Percentiles rank a stretch among this genome's conserved stretches.
These are phyloP conservation scores for Podabrus alpinus DNA, from an alignment of 2,888 invertebrate genomes.

Conservation along the genomic window DNA sequence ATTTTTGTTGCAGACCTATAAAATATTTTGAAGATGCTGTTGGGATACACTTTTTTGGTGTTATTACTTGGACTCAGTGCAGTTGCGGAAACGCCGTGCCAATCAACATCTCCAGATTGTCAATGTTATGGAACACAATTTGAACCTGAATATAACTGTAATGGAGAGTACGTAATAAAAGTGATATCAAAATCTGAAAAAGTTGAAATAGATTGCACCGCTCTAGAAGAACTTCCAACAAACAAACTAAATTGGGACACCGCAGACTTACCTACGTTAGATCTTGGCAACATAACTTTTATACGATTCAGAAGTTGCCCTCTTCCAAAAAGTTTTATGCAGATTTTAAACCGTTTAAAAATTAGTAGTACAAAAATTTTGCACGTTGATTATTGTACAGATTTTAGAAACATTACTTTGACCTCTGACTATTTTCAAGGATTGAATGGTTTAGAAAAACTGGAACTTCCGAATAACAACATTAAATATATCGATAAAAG, in stretches of 20 bases:
- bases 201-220: background rate
- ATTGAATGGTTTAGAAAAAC: background rate
- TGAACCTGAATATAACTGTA: background rate
- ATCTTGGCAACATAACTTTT: background rate
- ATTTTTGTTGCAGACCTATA: background rate
- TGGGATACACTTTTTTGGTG: background rate
- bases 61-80: background rate
- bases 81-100: background rate
- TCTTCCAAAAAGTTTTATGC: background rate
- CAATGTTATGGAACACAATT: background rate
- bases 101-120: background rate
- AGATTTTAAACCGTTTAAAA: background rate
- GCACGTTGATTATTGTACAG: background rate
- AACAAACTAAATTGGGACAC: background rate
- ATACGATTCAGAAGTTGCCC: background rate
- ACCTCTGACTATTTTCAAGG: background rate
- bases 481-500: background rate
- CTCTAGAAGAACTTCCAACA: background rate
- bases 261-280: background rate
- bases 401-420: background rate
- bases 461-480: background rate
- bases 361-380: background rate
- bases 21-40: background rate
- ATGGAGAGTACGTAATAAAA: background rate
- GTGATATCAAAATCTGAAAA: background rate